Evolutionary conservation across 2,113 vertebrate genomes (phyloP).

Genomic region (Onychostoma macrolepis): DNA sequence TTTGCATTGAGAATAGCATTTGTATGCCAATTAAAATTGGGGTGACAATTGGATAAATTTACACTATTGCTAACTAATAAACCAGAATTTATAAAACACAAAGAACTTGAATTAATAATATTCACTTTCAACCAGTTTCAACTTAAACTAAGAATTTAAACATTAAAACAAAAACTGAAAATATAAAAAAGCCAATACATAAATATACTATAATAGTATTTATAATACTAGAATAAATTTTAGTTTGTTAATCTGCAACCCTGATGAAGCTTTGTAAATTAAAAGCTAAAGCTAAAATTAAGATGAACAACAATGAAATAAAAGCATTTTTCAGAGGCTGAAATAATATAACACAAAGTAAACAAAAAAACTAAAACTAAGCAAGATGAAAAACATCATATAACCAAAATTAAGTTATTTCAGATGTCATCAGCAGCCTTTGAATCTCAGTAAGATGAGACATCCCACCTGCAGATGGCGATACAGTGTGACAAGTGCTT

Average conservation of each 20-base stretch:
- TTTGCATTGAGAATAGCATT: background rate
- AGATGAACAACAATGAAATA: background rate
- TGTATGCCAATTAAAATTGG: background rate
- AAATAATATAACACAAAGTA: background rate
- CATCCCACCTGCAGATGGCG: conserved; percentile 13
- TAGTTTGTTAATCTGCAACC: background rate
- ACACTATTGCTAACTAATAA: background rate
- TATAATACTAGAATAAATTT: background rate
- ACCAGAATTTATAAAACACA: background rate
- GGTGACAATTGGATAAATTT: background rate
- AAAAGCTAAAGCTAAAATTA: background rate
- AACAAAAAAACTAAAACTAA: background rate
- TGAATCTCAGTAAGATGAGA: background rate
- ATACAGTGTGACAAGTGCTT: background rate
- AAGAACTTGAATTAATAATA: background rate
- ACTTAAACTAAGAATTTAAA: no score
- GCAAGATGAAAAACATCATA: background rate
- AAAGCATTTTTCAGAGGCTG: background rate
- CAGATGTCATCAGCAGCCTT: background rate
- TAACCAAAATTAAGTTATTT: background rate
- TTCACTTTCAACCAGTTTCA: background rate
- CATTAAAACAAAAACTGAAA: background rate
- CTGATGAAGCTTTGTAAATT: no score
- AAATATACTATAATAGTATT: background rate
- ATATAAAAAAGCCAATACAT: background rate